phyloP scores from a whole-genome alignment of 2,113 vertebrate genomes.

The Alligator mississippiensis region DNA sequence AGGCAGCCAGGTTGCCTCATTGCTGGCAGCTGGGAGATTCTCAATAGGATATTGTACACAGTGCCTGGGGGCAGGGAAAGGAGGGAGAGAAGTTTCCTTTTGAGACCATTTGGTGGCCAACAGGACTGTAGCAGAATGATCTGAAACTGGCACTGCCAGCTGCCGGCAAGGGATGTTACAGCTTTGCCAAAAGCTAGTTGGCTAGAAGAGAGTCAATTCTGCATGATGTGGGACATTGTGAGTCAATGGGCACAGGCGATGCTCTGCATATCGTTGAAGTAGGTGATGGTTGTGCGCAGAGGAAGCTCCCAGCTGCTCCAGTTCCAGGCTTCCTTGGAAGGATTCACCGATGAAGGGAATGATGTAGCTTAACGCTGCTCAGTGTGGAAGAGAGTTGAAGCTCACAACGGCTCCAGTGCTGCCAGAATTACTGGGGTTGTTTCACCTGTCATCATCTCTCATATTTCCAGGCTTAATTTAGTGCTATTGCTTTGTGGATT shows the following conservation, averaged over 20 bases:
- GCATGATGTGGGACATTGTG: neutral
- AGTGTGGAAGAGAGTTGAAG: neutral
- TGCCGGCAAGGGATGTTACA: neutral
- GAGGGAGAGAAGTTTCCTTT: neutral
- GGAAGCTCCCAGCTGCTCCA: neutral
- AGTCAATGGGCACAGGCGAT: neutral
- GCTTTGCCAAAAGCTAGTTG: too few relatives aligned
- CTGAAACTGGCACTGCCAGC: neutral
- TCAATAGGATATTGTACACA: neutral
- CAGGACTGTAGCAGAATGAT: neutral
- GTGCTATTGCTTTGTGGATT: neutral
- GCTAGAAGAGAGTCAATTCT: neutral
- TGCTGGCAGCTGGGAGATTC: neutral
- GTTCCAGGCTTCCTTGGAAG: neutral
- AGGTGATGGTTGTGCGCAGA: neutral
- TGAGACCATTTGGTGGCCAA: neutral
- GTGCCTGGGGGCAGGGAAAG: neutral
- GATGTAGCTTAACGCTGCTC: neutral
- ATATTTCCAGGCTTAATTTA: neutral
- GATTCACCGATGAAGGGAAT: neutral
- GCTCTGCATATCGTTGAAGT: neutral
- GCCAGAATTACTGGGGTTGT: neutral
- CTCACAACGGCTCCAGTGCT: neutral
- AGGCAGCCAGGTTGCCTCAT: neutral
- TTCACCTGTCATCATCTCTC: neutral